phyloP scores from a whole-genome alignment of 2,888 invertebrate species.

The Rotaria magnacalcarata region DNA sequence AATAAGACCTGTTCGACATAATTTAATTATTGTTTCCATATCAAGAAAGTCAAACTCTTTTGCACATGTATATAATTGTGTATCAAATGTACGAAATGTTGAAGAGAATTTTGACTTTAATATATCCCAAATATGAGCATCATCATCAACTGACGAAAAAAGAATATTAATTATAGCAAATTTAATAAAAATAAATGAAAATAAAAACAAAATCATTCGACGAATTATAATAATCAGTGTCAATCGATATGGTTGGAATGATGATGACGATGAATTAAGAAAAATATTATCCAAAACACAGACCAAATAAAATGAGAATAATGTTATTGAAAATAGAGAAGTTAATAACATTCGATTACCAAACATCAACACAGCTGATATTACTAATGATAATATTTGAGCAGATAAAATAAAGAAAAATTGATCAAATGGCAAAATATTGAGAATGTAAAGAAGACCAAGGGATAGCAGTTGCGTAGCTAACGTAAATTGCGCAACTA shows the following conservation, averaged over 20 bases:
- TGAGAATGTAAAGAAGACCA: conserved; percentile 65
- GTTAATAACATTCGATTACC: conserved; percentile 65
- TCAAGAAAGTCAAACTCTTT: conserved; percentile 72
- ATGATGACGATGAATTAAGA: not conserved
- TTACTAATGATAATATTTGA: conserved; percentile 54
- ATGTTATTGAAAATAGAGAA: conserved; percentile 61
- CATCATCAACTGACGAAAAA: conserved; percentile 32
- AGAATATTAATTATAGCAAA: not conserved
- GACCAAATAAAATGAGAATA: conserved; percentile 52
- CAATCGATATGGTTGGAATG: not conserved
- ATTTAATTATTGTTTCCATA: conserved; percentile 61
- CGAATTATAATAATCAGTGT: not conserved
- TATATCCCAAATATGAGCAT: conserved; percentile 69
- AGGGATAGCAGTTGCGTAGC: conserved; percentile 72
- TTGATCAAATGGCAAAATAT: conserved; percentile 6
- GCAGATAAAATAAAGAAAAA: not conserved
- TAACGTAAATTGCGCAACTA: conserved; percentile 73
- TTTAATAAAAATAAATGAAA: conserved; percentile 34
- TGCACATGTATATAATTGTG: conserved; percentile 73
- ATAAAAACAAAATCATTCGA: not conserved
- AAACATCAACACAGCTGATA: conserved; percentile 62
- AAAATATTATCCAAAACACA: conserved; percentile 38
- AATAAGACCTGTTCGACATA: conserved; percentile 64
- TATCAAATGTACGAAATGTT: conserved; percentile 70
- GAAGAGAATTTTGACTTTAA: conserved; percentile 68